Conservation (phyloP, 2,113 vertebrate genomes). For the Caloenas nicobarica region DNA sequence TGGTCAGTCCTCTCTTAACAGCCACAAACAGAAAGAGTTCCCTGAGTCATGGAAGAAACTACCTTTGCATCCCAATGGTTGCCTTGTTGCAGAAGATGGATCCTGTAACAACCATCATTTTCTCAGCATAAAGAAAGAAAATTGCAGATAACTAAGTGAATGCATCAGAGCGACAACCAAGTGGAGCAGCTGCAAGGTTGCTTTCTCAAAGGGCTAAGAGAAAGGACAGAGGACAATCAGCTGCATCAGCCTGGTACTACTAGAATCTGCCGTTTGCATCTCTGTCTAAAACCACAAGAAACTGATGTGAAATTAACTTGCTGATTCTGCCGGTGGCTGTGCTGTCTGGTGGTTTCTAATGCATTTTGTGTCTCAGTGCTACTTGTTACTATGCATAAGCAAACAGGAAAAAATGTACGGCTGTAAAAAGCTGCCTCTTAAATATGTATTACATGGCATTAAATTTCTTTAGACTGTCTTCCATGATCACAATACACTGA, state of each 20-base stretch:
- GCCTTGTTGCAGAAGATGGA: background rate
- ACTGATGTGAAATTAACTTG: background rate
- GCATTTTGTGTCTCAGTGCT: background rate
- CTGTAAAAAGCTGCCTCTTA: background rate
- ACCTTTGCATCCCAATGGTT: background rate
- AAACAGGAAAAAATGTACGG: background rate
- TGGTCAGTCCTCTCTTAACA: fast-evolving
- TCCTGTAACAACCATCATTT: fast-evolving
- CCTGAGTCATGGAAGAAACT: background rate
- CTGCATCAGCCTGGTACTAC: background rate
- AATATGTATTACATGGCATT: background rate
- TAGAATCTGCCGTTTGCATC: background rate
- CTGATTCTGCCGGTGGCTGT: background rate
- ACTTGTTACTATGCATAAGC: background rate
- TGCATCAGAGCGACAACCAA: background rate
- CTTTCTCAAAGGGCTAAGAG: background rate
- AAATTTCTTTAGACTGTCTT: background rate
- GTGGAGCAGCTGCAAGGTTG: background rate
- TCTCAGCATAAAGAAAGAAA: background rate
- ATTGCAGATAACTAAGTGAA: background rate
- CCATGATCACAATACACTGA: background rate
- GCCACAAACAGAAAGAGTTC: background rate
- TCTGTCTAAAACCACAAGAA: background rate
- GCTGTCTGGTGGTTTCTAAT: background rate
- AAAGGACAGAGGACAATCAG: background rate